A percentile compares a stretch with the other conserved stretches of the same genome.
Evolutionary conservation across 1,140 invertebrate genomes (phyloP).

Genomic region (Cotesia typhae): DNA sequence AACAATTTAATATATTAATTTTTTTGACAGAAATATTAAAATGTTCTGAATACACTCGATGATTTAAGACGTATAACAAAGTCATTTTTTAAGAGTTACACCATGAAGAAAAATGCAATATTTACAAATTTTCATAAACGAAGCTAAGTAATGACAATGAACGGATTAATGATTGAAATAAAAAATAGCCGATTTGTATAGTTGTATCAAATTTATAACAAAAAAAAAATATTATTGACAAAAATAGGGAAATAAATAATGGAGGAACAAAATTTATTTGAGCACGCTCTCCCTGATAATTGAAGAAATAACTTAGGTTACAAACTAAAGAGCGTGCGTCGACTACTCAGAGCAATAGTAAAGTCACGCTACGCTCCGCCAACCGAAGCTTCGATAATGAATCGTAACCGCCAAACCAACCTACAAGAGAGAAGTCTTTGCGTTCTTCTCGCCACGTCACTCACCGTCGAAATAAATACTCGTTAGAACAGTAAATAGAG

Average conservation of each 20-base stretch:
- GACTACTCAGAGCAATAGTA: background rate
- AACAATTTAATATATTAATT: too few species aligned
- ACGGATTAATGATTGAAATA: too few species aligned
- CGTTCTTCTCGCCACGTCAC: slow-evolving; percentile 13
- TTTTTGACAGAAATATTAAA: too few species aligned
- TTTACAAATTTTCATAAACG: too few species aligned
- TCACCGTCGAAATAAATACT: slow-evolving; percentile 7
- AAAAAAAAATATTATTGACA: background rate
- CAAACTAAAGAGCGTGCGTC: slow-evolving; percentile 4
- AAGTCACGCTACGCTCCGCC: slow-evolving; percentile 5
- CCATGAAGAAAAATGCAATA: too few species aligned
- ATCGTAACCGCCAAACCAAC: background rate
- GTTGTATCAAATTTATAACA: background rate
- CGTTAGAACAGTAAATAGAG: slow-evolving; percentile 29
- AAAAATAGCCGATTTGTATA: too few species aligned
- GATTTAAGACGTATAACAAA: too few species aligned
- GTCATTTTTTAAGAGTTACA: too few species aligned
- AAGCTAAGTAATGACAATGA: too few species aligned
- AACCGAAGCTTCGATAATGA: slow-evolving; percentile 35
- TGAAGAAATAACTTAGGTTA: slow-evolving; percentile 34
- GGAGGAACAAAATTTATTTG: background rate
- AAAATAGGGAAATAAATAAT: background rate
- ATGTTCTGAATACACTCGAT: too few species aligned
- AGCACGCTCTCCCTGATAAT: slow-evolving; percentile 24
- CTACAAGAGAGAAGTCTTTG: background rate